Base-by-base conservation (phyloP, 2,113 vertebrate species). In the Oryzias celebensis region DNA sequence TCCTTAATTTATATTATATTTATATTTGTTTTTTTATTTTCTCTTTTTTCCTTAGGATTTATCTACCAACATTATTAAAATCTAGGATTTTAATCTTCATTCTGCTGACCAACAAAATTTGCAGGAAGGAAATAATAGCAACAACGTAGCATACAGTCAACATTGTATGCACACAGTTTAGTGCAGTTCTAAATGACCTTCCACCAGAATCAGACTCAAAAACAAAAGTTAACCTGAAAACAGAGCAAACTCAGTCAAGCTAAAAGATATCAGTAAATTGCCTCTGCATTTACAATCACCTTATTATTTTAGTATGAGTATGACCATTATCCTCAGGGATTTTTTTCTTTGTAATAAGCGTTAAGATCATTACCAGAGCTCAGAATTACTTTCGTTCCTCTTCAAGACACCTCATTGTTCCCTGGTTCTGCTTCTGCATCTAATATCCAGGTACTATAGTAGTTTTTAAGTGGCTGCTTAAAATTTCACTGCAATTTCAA, bases 311-410 rank as follows among this genome's bases (percentile, higher is more conserved):
- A 15, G 12, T 47, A 43, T 55, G 8, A 59, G n/a, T 17, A 7
- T 48, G 57, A 62, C 73, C 2, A 3, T 59, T 61, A 6, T 31
- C 45, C 59, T 44, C 31, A 17, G 67, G 73, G 48, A 31, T 55
- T 14, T 68, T 56, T 43, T 59, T 74, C 22, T 6, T 22, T 36
- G 50, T 67, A 58, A 81, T 75, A 57, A 70, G 51, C 58, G 52
- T 75, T 61, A 55, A 52, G 58, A 61, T 78, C 74, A 81, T 80
- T 64, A 78, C 59, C 14, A 36, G 22, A 57, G 67, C 55, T 73
- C 61, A 61, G 51, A 78, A 72, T 81, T 57, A 54, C 74, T 58
- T 75, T 73, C 69, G 49, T 69, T 78, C 52, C 65, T 65, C 80
- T 73, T 67, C 55, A 67, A 17, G 31, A 59, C 41, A 55, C 69